Evolutionary conservation across 2,797 vertebrate species (phyloP).

Genomic region (Cetoscarus ocellatus): DNA sequence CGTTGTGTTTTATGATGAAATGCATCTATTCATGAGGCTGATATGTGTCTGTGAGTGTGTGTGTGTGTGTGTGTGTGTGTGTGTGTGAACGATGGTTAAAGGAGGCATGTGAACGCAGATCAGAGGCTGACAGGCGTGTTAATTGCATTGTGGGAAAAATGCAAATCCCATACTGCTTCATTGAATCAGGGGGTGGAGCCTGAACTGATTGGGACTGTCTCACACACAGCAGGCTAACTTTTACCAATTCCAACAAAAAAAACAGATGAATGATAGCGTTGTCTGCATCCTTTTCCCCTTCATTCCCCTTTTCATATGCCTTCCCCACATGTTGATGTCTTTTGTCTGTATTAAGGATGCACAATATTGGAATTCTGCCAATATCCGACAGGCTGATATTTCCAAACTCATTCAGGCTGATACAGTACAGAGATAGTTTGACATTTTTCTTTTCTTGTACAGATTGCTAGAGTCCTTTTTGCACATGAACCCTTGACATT

Average conservation of each 20-base stretch:
- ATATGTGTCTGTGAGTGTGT: conserved; percentile 25
- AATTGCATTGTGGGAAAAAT: conserved; percentile 89
- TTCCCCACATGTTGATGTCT: conserved; percentile 7
- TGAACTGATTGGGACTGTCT: conserved; percentile 63
- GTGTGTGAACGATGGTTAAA: conserved; percentile 51
- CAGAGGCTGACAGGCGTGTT: conserved; percentile 83
- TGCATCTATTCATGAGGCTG: conserved; percentile 36
- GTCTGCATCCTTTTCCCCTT: conserved; percentile 39
- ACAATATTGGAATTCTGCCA: too few relatives aligned
- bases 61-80: conserved; percentile 20
- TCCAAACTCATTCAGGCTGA: too few relatives aligned
- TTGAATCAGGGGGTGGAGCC: conserved; percentile 75
- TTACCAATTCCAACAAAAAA: conserved; percentile 38
- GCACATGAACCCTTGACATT: too few relatives aligned
- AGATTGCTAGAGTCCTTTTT: too few relatives aligned
- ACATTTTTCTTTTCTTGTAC: too few relatives aligned
- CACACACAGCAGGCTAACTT: conserved; percentile 46
- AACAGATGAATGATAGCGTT: conserved; percentile 49
- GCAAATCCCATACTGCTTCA: conserved; percentile 77
- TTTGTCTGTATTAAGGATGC: conserved; percentile 23
- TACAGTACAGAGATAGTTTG: too few relatives aligned
- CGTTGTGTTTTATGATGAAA: conserved; percentile 59
- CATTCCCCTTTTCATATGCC: conserved; percentile 19
- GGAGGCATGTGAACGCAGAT: conserved; percentile 70
- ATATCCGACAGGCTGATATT: too few relatives aligned